A percentile compares a stretch with the other conserved stretches of the same genome.
Conservation (phyloP, 1,140 invertebrate genomes). For the Plectrocnemia conspersa region DNA sequence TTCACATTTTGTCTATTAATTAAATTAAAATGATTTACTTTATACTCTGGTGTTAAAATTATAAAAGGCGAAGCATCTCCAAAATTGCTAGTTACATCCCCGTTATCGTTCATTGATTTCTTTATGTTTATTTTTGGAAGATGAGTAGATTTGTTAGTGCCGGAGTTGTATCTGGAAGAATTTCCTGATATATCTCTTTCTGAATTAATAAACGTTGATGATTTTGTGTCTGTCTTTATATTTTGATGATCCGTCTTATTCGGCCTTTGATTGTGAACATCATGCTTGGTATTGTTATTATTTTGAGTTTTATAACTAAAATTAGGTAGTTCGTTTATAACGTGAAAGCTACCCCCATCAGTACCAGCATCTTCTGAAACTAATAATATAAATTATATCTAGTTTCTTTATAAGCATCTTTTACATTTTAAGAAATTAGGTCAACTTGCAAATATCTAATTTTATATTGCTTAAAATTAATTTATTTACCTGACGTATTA, state of each 20-base stretch:
- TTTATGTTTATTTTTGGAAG: constrained; percentile 16
- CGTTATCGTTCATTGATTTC: constrained; percentile 10
- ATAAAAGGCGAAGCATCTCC: constrained; percentile 14
- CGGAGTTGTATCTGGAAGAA: not conserved
- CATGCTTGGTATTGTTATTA: no score
- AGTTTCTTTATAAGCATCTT: constrained; percentile 5
- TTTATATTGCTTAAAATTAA: constrained; percentile 2
- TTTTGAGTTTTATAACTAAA: no score
- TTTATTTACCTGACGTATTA: constrained; percentile 30
- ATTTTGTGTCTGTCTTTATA: not conserved
- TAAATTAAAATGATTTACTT: constrained; percentile 3
- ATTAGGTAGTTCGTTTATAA: no score
- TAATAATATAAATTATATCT: no score
- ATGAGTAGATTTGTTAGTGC: constrained; percentile 6
- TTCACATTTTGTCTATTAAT: no score
- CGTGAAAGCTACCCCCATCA: no score
- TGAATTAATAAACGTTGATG: not conserved
- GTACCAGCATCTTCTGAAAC: no score
- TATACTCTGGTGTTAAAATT: constrained; percentile 14
- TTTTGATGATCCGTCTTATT: no score
- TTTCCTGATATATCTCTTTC: not conserved
- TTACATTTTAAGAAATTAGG: constrained; percentile 9
- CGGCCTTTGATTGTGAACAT: no score
- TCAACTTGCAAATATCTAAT: constrained; percentile 10
- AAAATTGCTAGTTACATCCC: constrained; percentile 4